These are phyloP conservation scores for Diplazon laetatorius DNA, from an alignment of 2,888 invertebrate genomes.

Conservation along the genomic window DNA sequence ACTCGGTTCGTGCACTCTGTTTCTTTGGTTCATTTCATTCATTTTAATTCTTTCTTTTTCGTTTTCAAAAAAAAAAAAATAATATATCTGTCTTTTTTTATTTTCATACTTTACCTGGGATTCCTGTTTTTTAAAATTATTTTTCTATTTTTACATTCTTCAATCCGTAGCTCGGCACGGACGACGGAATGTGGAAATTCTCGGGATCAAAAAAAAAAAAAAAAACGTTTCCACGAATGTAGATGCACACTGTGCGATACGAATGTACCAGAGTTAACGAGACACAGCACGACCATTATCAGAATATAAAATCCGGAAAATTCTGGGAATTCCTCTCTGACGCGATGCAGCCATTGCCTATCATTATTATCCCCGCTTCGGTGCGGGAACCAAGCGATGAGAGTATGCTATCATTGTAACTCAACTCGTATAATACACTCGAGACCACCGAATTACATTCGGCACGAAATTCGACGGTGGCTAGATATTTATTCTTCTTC, in stretches of 20 bases:
- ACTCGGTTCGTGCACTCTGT: slow-evolving; percentile 24
- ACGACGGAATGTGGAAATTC: slow-evolving; percentile 40
- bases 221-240: slow-evolving; percentile 35
- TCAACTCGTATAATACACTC: not conserved
- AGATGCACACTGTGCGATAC: slow-evolving; percentile 7
- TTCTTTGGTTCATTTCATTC: slow-evolving; percentile 24
- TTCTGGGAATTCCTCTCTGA: slow-evolving; percentile 56
- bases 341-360: slow-evolving; percentile 50
- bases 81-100: too few relatives aligned
- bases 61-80: too few relatives aligned
- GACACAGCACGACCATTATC: slow-evolving; percentile 58
- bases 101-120: too few relatives aligned
- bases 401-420: not conserved
- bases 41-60: not conserved
- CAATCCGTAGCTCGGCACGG: slow-evolving; percentile 32
- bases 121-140: slow-evolving; percentile 8
- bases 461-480: not conserved
- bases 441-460: slow-evolving; percentile 5
- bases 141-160: not conserved
- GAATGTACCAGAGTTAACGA: slow-evolving; percentile 40
- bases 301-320: slow-evolving; percentile 48
- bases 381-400: slow-evolving; percentile 18
- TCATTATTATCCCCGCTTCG: slow-evolving; percentile 6
- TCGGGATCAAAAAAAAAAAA: too few relatives aligned
- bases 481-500: not conserved